These are phyloP conservation scores for Coptodon rendalli DNA, from an alignment of 2,113 vertebrate species.

Conservation along the genomic window DNA sequence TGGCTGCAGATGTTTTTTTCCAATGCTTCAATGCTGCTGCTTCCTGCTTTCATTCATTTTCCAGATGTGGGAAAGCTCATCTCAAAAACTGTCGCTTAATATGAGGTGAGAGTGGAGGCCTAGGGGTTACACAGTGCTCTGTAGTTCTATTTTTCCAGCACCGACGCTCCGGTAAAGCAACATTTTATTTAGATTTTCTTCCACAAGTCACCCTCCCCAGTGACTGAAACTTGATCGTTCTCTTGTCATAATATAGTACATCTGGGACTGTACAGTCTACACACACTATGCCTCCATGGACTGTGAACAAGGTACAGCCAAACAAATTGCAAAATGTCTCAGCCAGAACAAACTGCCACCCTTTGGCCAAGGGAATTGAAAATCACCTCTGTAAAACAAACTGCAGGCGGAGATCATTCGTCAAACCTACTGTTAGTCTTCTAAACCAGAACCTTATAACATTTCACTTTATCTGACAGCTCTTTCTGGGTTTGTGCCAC, in stretches of 20 bases:
- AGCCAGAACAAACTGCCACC: not conserved
- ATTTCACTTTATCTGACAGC: not conserved
- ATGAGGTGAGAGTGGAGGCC: not conserved
- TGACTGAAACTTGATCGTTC: not conserved
- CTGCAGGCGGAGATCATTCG: not conserved
- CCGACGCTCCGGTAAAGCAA: not conserved
- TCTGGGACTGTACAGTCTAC: not conserved
- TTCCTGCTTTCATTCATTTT: not conserved
- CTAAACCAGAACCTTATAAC: not conserved
- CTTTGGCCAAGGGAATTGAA: not conserved
- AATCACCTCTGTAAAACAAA: not conserved
- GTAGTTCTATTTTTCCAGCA: not conserved
- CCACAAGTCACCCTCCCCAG: not conserved
- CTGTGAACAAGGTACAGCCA: not conserved
- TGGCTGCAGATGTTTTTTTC: not conserved
- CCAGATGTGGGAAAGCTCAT: not conserved
- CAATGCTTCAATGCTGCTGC: not conserved
- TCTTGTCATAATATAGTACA: not conserved
- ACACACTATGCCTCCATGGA: not conserved
- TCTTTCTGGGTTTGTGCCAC: not conserved
- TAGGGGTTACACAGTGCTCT: not conserved
- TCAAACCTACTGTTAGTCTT: not conserved
- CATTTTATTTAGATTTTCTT: not conserved
- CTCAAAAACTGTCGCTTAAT: not conserved
- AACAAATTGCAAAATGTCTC: not conserved